These are phyloP conservation scores for Diaprepes abbreviatus DNA, from an alignment of 2,888 invertebrate genomes.

Conservation along the genomic window DNA sequence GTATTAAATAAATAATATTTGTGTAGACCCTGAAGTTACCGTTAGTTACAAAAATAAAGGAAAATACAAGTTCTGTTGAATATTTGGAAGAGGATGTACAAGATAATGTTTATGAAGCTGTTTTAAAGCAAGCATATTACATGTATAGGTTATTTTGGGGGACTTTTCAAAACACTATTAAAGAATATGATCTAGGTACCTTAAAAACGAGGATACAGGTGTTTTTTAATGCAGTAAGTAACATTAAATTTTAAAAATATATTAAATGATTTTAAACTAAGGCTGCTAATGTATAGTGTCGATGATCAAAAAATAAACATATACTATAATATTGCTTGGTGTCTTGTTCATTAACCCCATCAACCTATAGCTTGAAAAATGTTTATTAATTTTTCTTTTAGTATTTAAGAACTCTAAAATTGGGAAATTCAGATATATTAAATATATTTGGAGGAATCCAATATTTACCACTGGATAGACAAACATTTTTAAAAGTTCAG, in stretches of 20 bases:
- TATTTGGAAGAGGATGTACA: slow-evolving; percentile 87
- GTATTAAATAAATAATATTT: background rate
- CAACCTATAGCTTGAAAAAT: too few relatives aligned
- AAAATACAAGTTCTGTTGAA: slow-evolving; percentile 78
- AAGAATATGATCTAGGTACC: slow-evolving; percentile 70
- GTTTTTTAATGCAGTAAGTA: slow-evolving; percentile 82
- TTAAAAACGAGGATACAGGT: slow-evolving; percentile 81
- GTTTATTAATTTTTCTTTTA: slow-evolving; percentile 79
- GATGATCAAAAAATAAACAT: too few relatives aligned
- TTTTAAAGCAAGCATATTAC: slow-evolving; percentile 82
- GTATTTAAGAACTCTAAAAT: slow-evolving; percentile 83
- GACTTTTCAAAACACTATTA: slow-evolving; percentile 77
- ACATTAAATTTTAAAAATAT: too few relatives aligned
- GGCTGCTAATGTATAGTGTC: too few relatives aligned
- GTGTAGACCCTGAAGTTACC: slow-evolving; percentile 83
- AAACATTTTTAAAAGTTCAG: slow-evolving; percentile 89
- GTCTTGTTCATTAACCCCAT: too few relatives aligned
- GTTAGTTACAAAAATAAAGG: slow-evolving; percentile 79
- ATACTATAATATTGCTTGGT: too few relatives aligned
- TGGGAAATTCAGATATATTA: slow-evolving; percentile 84
- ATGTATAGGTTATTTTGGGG: slow-evolving; percentile 91
- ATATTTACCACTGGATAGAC: slow-evolving; percentile 91
- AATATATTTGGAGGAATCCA: slow-evolving; percentile 93
- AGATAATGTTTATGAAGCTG: slow-evolving; percentile 79
- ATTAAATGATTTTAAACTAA: too few relatives aligned